Percentiles rank a stretch among this genome's conserved stretches.
Conservation (phyloP, 2,113 vertebrate species). For the Charina bottae region DNA sequence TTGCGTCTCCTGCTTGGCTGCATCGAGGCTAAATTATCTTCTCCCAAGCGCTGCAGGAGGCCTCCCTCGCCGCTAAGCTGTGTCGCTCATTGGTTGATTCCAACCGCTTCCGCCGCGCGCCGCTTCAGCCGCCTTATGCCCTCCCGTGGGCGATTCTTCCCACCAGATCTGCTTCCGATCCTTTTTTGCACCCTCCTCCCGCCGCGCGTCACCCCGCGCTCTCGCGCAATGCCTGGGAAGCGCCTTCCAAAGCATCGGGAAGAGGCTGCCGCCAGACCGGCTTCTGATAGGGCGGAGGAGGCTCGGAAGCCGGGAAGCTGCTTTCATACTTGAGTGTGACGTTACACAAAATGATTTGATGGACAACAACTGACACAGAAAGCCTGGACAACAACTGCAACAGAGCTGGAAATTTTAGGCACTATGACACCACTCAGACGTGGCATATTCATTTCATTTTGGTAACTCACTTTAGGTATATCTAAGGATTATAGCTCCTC, state of each 20-base stretch:
- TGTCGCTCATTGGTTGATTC: not conserved
- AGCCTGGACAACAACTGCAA: conserved; percentile 37
- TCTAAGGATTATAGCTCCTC: conserved; percentile 46
- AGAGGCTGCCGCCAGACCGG: not conserved
- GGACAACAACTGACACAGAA: conserved; percentile 24
- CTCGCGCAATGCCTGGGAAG: not conserved
- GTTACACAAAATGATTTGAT: conserved; percentile 2
- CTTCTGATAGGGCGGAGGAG: not conserved
- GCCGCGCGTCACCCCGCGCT: too few relatives aligned
- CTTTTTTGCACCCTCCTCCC: too few relatives aligned
- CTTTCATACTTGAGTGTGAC: conserved; percentile 25
- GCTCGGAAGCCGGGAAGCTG: not conserved
- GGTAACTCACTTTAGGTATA: conserved; percentile 12
- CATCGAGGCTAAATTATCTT: conserved; percentile 64
- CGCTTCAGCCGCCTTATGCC: too few relatives aligned
- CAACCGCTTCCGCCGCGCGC: not conserved
- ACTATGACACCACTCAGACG: conserved; percentile 28
- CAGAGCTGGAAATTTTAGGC: conserved; percentile 12
- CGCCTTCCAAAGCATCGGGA: too few relatives aligned
- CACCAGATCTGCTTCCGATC: too few relatives aligned
- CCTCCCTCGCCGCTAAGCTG: not conserved
- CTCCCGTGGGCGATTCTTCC: too few relatives aligned
- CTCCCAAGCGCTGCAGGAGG: not conserved
- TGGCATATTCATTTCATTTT: conserved; percentile 5
- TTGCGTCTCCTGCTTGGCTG: conserved; percentile 68